A percentile compares a stretch with the other conserved stretches of the same genome.
These are phyloP conservation scores for Phoeniculus purpureus DNA, from an alignment of 2,797 vertebrate species.

Conservation along the genomic window DNA sequence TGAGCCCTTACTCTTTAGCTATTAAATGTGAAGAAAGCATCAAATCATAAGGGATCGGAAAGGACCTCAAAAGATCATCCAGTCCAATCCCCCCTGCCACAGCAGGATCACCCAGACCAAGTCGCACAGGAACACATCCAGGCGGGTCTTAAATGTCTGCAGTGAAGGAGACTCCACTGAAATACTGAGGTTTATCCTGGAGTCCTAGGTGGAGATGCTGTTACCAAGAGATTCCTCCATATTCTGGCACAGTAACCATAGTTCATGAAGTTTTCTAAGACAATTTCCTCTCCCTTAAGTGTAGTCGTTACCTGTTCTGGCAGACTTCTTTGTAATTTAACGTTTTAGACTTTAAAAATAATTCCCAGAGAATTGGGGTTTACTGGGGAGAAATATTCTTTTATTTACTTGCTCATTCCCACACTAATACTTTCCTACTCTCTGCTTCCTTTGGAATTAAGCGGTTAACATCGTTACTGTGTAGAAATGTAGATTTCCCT, in stretches of 20 bases:
- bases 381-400: conserved; percentile 56
- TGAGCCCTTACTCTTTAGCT: neutral
- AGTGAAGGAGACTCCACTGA: too few relatives aligned
- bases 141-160: too few relatives aligned
- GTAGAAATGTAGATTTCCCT: conserved; percentile 49
- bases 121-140: too few relatives aligned
- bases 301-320: conserved; percentile 51
- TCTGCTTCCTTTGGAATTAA: conserved; percentile 52
- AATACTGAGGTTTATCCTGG: neutral
- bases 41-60: too few relatives aligned
- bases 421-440: conserved; percentile 29
- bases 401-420: conserved; percentile 70
- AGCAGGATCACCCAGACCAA: too few relatives aligned
- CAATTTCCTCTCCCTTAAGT: conserved; percentile 53
- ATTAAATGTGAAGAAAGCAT: neutral
- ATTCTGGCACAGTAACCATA: conserved; percentile 1
- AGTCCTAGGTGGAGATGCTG: neutral
- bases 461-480: conserved; percentile 1
- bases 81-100: too few relatives aligned
- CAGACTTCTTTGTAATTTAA: conserved; percentile 39
- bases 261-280: conserved; percentile 23
- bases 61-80: too few relatives aligned
- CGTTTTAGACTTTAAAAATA: conserved; percentile 33
- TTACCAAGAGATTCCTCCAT: neutral
- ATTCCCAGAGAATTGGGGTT: conserved; percentile 43